Evolutionary conservation across 2,113 vertebrate genomes (phyloP).

Genomic region (Triplophysa tibetana): DNA sequence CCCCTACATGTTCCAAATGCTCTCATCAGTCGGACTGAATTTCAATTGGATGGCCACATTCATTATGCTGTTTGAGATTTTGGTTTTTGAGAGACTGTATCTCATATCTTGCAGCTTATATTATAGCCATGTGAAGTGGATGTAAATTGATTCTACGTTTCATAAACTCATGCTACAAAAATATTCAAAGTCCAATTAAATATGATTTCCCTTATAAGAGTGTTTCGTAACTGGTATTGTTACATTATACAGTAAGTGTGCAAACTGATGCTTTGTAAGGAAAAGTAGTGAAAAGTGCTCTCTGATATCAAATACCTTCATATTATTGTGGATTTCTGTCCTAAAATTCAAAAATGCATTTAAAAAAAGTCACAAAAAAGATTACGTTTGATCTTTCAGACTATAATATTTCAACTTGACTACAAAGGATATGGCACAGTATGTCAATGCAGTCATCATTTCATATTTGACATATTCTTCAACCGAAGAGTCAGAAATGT

Average conservation of each 20-base stretch:
- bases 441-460: too few relatives aligned
- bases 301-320: not conserved
- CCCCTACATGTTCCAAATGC: slow-evolving; percentile 14
- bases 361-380: not conserved
- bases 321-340: not conserved
- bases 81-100: not conserved
- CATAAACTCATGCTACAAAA: not conserved
- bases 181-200: not conserved
- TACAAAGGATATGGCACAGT: too few relatives aligned
- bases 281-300: too few relatives aligned
- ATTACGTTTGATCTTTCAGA: too few relatives aligned
- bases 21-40: slow-evolving; percentile 22
- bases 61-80: slow-evolving; percentile 5
- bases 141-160: not conserved
- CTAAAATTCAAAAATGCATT: not conserved
- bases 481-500: too few relatives aligned
- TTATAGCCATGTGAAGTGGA: not conserved
- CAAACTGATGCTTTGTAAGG: too few relatives aligned
- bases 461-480: too few relatives aligned
- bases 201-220: too few relatives aligned
- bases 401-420: too few relatives aligned
- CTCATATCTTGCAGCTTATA: slow-evolving; percentile 3
- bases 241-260: too few relatives aligned
- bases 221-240: too few relatives aligned
- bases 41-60: slow-evolving; percentile 31